phyloP scores from a whole-genome alignment of 2,888 invertebrate genomes.

The Drosophila bunnanda region DNA sequence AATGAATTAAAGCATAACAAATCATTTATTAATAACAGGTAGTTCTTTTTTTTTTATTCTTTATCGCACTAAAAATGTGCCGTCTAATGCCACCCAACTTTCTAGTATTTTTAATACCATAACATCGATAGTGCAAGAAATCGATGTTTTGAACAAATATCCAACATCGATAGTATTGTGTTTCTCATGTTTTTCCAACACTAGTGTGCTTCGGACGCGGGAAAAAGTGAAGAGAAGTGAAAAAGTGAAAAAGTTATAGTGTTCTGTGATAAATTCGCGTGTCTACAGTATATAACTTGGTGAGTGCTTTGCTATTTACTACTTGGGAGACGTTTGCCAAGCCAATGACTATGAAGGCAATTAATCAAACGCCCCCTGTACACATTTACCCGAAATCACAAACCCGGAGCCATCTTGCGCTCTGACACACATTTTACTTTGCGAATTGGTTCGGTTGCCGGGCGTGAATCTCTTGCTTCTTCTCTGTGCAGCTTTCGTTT shows the following conservation, averaged over 20 bases:
- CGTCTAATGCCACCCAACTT: too few relatives aligned
- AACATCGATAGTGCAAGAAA: too few relatives aligned
- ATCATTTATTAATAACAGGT: too few relatives aligned
- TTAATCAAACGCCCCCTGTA: conserved; percentile 69
- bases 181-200: too few relatives aligned
- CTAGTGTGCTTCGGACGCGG: not conserved
- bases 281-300: not conserved
- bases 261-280: not conserved
- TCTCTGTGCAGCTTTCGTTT: conserved; percentile 18
- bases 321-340: not conserved
- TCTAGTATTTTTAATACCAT: too few relatives aligned
- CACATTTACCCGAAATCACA: conserved; percentile 44
- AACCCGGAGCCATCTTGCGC: conserved; percentile 21
- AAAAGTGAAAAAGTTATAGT: not conserved
- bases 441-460: conserved; percentile 15
- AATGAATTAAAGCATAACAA: too few relatives aligned
- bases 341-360: conserved; percentile 27
- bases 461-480: conserved; percentile 13
- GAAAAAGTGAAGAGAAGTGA: not conserved
- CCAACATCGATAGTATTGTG: too few relatives aligned
- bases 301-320: conserved; percentile 13
- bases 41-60: too few relatives aligned
- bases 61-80: too few relatives aligned
- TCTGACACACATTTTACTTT: conserved; percentile 69
- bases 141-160: too few relatives aligned